Evolutionary conservation across 2,888 invertebrate genomes (phyloP).

Genomic region (Rhopalosiphum nymphaeae): DNA sequence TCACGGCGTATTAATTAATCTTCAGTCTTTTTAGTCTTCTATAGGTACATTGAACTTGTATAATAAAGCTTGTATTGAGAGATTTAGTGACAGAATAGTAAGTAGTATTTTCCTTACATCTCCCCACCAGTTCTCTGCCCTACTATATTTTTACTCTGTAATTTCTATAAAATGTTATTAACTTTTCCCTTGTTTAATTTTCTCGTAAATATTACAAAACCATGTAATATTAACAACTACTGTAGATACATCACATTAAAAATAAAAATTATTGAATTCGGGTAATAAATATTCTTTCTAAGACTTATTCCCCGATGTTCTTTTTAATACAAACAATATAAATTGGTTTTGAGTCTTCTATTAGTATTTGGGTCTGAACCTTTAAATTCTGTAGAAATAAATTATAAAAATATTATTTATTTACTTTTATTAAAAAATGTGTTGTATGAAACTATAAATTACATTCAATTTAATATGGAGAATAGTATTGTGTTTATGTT

Average conservation of each 20-base stretch:
- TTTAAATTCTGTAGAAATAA: background rate
- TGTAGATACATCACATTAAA: background rate
- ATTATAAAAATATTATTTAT: background rate
- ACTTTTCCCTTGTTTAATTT: background rate
- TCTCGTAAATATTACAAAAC: background rate
- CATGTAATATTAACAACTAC: background rate
- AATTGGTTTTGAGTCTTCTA: background rate
- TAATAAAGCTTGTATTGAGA: conserved; percentile 9
- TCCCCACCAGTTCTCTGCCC: background rate
- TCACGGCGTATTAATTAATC: conserved; percentile 32
- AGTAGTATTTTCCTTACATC: background rate
- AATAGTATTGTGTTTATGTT: background rate
- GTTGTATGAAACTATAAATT: background rate
- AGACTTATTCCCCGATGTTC: background rate
- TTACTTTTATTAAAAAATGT: background rate
- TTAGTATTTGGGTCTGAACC: background rate
- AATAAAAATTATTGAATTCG: background rate
- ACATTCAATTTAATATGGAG: background rate
- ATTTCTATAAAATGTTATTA: background rate
- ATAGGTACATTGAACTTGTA: background rate
- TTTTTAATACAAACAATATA: conserved; percentile 1
- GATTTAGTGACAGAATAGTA: background rate
- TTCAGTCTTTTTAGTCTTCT: background rate
- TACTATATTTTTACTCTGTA: background rate
- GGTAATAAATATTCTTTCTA: background rate